Evolutionary conservation across 2,888 invertebrate genomes (phyloP).

Genomic region (Athrips mouffetella): DNA sequence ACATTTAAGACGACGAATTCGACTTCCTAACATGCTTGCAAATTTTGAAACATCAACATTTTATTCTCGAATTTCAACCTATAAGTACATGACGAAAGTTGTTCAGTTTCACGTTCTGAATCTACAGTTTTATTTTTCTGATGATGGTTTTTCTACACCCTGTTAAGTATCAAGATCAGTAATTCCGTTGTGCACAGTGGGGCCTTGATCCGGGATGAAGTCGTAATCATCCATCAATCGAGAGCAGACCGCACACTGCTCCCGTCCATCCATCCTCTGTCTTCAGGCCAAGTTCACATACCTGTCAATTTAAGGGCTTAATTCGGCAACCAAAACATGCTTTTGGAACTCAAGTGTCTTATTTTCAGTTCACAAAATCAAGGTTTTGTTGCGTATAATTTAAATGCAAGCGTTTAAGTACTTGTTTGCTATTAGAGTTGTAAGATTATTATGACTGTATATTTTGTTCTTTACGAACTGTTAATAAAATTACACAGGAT

Average conservation of each 20-base stretch:
- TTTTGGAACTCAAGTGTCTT: background rate
- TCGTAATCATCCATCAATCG: constrained; percentile 69
- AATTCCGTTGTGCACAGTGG: background rate
- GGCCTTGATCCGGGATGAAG: constrained; percentile 45
- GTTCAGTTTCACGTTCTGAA: too few relatives aligned
- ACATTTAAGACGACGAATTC: too few relatives aligned
- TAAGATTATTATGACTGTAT: constrained; percentile 1
- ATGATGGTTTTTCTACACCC: background rate
- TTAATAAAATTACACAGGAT: constrained; percentile 25
- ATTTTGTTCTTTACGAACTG: constrained; percentile 17
- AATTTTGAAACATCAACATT: too few relatives aligned
- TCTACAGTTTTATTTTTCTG: background rate
- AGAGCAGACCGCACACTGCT: constrained; percentile 61
- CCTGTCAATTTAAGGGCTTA: constrained; percentile 28
- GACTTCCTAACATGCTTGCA: background rate
- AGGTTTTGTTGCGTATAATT: too few relatives aligned
- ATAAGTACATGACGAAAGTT: too few relatives aligned
- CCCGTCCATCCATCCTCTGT: constrained; percentile 24
- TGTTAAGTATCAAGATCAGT: background rate
- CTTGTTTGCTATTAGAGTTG: background rate
- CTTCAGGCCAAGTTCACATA: constrained; percentile 35
- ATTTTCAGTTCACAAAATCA: background rate
- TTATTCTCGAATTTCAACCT: too few relatives aligned
- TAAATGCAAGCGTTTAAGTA: too few relatives aligned
- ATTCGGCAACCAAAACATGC: constrained; percentile 2